Evolutionary conservation across 2,113 vertebrate species (phyloP), one percentile per base, ranked within the genome.

Genomic region (Panthera leo): DNA sequence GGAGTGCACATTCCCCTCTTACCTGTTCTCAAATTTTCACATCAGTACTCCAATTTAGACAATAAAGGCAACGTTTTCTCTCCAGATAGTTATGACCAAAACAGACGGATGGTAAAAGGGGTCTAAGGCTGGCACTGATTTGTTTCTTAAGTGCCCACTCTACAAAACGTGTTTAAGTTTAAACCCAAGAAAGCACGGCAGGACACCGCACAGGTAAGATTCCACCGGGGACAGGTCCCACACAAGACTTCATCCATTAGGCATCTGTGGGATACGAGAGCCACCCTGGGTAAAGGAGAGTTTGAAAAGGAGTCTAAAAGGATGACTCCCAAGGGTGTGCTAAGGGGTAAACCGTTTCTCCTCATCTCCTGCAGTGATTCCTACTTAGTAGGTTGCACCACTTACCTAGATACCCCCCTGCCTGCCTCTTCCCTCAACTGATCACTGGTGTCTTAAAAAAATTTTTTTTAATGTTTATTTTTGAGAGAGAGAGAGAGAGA

Each of bases 91-190:
- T 71, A 85, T 31, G n/a, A 67, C 65, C 65, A 70, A 94, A 94
- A 78, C 12, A 70, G 23, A 92, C 29, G 19, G 70, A 86, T 73
- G 82, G 91, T 3, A 73, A 91, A 76, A 71, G 53, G 45, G 12
- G n/a, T 15, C 31, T 45, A 67, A 45, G 48, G 73, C 3, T 29
- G 61, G 36, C 42, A 89, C 61, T 51, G 68, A n/a, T 36, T 82
- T 42, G 55, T 63, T 95, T 88, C 68, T 58, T 82, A 78, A 85
- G 94, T 90, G 88, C 45, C 65, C 18, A 55, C 36, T 95, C 85
- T 31, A 93, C 88, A 73, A 92, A 89, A 85, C 1, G 39, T 42
- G 34, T 36, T 45, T 25, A 25, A 15, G 61, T 73, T 68, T 94
- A 76, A 94, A 70, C 10, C 19, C 34, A 39, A 80, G 76, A 86